These are phyloP conservation scores for Hyposoter didymator DNA, from an alignment of 2,888 invertebrate genomes.

Conservation along the genomic window DNA sequence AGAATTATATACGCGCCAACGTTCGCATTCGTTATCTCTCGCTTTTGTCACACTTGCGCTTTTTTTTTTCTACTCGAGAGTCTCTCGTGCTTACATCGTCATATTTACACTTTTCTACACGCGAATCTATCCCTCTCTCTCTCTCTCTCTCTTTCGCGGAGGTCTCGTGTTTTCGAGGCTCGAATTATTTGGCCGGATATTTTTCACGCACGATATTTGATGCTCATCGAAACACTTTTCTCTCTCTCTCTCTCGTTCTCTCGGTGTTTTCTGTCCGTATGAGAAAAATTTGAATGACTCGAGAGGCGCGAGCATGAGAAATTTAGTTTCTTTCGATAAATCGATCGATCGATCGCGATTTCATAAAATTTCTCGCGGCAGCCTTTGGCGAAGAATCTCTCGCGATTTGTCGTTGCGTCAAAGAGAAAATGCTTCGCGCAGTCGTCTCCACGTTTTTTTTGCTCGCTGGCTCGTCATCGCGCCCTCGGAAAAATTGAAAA, in stretches of 20 bases:
- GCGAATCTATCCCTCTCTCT: background rate
- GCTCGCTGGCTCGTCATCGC: no score
- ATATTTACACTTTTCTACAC: constrained; percentile 11
- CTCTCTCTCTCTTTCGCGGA: background rate
- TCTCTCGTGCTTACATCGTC: constrained; percentile 1
- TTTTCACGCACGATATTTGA: background rate
- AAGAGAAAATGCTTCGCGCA: no score
- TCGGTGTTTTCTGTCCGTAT: background rate
- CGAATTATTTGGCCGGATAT: background rate
- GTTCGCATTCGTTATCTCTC: constrained; percentile 7
- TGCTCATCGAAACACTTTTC: background rate
- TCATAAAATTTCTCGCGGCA: no score
- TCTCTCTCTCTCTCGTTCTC: no score
- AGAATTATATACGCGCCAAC: background rate
- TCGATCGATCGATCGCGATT: no score
- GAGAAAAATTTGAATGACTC: background rate
- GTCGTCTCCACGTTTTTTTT: no score
- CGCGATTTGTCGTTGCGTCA: no score
- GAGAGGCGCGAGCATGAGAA: background rate
- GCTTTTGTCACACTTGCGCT: background rate
- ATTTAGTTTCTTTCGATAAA: no score
- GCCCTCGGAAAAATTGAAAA: no score
- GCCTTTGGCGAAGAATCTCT: no score
- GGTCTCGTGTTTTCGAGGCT: background rate
- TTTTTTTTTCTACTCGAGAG: constrained; percentile 2